Base-by-base conservation (phyloP, 2,797 vertebrate genomes). In the Vipera ursinii region DNA sequence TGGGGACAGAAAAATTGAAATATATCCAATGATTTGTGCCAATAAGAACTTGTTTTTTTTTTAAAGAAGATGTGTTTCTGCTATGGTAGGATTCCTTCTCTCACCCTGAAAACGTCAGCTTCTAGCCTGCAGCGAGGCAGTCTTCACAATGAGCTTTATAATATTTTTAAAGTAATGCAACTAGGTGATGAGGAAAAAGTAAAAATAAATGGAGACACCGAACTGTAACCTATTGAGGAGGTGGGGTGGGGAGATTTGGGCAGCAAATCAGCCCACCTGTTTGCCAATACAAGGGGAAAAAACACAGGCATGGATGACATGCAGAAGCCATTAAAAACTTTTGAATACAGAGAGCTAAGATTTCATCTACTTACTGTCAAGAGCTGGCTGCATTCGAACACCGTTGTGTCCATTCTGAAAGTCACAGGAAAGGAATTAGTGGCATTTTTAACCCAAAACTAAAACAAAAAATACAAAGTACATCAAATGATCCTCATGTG, bases 331-430 rank as follows among this genome's bases (percentile, higher is more conserved):
- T 48, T 3, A 5, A 92, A 92, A 92, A 0, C 0, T 92, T 38
- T 91, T 89, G 48, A 48, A 24, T 53, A 44, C 86, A 61, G 51
- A 61, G 51, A 93, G 5, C 2, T 57, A 90, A 91, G 89, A 8
- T 32, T 93, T 91, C 89, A 63, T 73, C 92, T 91, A 98, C 99
- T 98, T 98, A 99, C 99, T 97, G 97, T 99, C 99, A 94, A 98
- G 96, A 95, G 98, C 95, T 96, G 98, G 97, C 95, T 98, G 98
- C 90, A 98, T 98, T 97, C 98, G 98, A 94, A 98, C 97, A 97
- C 98, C 96, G 82, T 98, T 98, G 95, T 98, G 98, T 96, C 99
- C 99, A 0, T 99, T 99, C 99, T 99, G 96, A 89, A 94, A 97
- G 93, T 17, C 73, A 48, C 38, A 89, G 89, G 86, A 13, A 95